Evolutionary conservation across 2,888 invertebrate genomes (phyloP).

Genomic region (Arctia plantaginis): DNA sequence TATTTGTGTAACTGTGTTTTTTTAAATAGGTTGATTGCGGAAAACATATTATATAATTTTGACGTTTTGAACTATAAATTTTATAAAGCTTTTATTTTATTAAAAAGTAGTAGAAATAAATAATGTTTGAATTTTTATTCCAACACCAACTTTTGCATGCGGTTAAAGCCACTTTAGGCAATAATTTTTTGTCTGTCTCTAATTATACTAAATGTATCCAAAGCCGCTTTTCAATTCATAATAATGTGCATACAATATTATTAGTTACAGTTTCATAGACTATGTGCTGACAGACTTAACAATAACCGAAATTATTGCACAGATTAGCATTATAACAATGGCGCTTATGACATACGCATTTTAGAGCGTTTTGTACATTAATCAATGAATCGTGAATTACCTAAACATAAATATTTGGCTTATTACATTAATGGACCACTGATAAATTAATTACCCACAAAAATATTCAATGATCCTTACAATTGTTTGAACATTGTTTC

Average conservation of each 20-base stretch:
- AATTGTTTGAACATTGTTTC: constrained; percentile 11
- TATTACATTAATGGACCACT: constrained; percentile 24
- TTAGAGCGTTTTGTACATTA: background rate
- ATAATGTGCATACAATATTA: no score
- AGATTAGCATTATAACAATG: background rate
- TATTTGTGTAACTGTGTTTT: constrained; percentile 2
- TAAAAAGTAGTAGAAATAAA: background rate
- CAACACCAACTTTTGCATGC: no score
- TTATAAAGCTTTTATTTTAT: background rate
- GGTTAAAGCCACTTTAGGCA: no score
- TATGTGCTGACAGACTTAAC: background rate
- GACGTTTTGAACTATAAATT: background rate
- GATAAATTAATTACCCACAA: constrained; percentile 35
- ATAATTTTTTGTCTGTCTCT: no score
- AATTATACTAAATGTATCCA: no score
- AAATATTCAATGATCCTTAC: constrained; percentile 42
- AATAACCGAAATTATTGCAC: background rate
- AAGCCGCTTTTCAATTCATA: no score
- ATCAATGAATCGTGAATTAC: background rate
- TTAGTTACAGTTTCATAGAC: background rate
- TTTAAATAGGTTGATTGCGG: background rate
- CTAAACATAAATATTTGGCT: background rate
- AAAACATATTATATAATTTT: background rate
- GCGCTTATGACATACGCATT: background rate
- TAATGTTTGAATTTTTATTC: background rate